phyloP scores from a whole-genome alignment of 2,113 vertebrate species.

The Balaeniceps rex region DNA sequence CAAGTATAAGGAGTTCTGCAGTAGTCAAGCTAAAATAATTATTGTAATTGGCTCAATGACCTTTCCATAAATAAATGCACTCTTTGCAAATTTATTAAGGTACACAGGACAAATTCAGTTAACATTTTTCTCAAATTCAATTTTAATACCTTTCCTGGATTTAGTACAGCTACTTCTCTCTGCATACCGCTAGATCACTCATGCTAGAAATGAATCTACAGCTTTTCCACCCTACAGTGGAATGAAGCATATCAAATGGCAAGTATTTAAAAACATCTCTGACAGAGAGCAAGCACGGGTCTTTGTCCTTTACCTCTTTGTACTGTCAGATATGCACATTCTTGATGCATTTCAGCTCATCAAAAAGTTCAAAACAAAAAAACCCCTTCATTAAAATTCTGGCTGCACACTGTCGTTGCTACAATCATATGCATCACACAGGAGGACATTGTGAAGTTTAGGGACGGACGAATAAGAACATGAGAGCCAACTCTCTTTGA shows the following conservation, averaged over 20 bases:
- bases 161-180: background rate
- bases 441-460: background rate
- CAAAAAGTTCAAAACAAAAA: background rate
- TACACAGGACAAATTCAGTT: background rate
- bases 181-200: background rate
- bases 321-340: background rate
- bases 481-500: background rate
- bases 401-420: background rate
- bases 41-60: background rate
- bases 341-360: background rate
- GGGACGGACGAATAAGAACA: background rate
- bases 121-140: background rate
- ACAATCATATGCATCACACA: background rate
- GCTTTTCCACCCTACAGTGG: background rate
- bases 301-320: background rate
- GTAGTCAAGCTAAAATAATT: background rate
- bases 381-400: background rate
- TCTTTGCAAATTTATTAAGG: background rate
- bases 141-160: background rate
- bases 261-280: background rate
- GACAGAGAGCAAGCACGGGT: background rate
- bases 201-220: background rate
- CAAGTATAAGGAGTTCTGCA: background rate
- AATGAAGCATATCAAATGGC: background rate
- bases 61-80: background rate